Evolutionary conservation across 2,888 invertebrate species (phyloP), one percentile per base, ranked within the genome.

Genomic region (Amblyjoppa proteus): DNA sequence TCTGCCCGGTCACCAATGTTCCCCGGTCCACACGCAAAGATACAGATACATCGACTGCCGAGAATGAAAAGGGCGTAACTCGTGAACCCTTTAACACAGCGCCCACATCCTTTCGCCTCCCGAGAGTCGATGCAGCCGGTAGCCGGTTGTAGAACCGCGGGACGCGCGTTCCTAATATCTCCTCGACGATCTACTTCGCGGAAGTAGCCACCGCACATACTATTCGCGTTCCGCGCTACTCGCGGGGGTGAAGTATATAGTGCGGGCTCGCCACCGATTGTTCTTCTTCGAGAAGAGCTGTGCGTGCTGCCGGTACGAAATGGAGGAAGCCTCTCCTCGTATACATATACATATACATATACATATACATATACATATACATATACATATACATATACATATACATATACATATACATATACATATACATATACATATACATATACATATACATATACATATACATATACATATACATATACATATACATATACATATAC

Each of bases 161-260:
- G 81, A 86, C 38, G 66, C 84, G 82, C 90, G 88, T 89, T 90
- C 89, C 90, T 90, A 89, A 91, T 92, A 92, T 93, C 93, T 91
- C 85, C 85, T 88, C 81, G 87, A 88, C 91, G 91, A 93, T 93
- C 93, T 93, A 91, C 90, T 91, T 93, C 90, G 91, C 92, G 93
- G 93, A 93, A 93, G 92, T 92, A 88, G 86, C 87, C 25, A 9
- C 61, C 88, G 83, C 78, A 71, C 81, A 86, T 82, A 88, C 58
- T 45, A 78, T 76, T 73, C 56, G 74, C 73, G 81, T 74, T 83
- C 80, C 73, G 69, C 77, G 83, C 68, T 78, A 73, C 75, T 66
- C 75, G 71, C 83, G 77, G 78, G 82, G 83, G 82, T 77, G 78
- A 16, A 61, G 28, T 25, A 31, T 25, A 31, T 31, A 31, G 31